These are phyloP conservation scores for Malurus melanocephalus DNA, from an alignment of 2,113 vertebrate species.

Conservation along the genomic window DNA sequence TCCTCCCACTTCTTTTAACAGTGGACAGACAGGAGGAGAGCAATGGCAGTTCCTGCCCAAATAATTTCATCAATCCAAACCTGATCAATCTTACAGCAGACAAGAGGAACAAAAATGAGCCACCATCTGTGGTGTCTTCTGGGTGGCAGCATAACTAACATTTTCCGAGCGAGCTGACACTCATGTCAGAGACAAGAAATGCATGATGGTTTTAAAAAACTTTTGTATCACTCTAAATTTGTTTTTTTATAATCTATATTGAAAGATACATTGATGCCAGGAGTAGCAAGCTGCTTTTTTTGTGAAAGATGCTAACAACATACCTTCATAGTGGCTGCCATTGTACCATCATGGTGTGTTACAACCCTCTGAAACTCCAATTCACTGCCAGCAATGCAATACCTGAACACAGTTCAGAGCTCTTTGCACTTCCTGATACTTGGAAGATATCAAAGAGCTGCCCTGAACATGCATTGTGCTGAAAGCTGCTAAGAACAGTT, in stretches of 20 bases:
- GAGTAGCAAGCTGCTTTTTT: background rate
- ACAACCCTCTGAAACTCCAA: background rate
- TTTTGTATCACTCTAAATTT: slow-evolving; percentile 9
- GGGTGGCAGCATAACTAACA: background rate
- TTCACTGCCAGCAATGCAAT: background rate
- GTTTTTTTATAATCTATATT: background rate
- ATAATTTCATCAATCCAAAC: slow-evolving; percentile 4
- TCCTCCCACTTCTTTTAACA: background rate
- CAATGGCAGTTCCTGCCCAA: slow-evolving; percentile 12
- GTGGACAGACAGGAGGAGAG: slow-evolving; percentile 3
- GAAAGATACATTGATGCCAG: slow-evolving; percentile 14
- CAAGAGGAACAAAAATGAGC: slow-evolving; percentile 1
- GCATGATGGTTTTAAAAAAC: background rate
- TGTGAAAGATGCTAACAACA: background rate
- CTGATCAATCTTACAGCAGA: slow-evolving; percentile 41
- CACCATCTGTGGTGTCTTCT: slow-evolving; percentile 39
- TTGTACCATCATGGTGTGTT: rapidly evolving
- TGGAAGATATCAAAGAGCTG: background rate
- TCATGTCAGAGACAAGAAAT: background rate
- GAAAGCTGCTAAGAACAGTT: background rate
- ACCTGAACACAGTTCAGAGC: background rate
- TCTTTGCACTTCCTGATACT: background rate
- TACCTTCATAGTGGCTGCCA: background rate
- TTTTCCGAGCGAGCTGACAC: slow-evolving; percentile 18
- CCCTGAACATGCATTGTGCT: rapidly evolving